These are phyloP conservation scores for Laterallus jamaicensis DNA, from an alignment of 2,113 vertebrate genomes.

Conservation along the genomic window DNA sequence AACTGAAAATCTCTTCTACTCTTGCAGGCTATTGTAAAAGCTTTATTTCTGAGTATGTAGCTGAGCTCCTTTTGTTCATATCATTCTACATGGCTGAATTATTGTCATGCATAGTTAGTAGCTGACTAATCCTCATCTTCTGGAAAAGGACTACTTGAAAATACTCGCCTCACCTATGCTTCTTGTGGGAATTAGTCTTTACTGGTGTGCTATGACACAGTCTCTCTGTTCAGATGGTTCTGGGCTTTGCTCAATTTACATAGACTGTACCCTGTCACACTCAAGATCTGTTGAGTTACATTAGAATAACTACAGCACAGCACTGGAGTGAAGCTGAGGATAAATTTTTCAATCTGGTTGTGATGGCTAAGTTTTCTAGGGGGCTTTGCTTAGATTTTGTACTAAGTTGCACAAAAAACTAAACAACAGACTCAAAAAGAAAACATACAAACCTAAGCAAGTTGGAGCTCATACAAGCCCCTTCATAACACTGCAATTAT, in stretches of 20 bases:
- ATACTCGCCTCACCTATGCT: neutral
- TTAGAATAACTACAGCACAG: neutral
- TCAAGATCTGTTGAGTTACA: neutral
- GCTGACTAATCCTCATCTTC: neutral
- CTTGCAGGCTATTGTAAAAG: neutral
- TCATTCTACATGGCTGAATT: neutral
- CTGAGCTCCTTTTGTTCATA: neutral
- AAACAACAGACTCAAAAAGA: neutral
- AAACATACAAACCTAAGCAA: neutral
- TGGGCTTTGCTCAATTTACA: neutral
- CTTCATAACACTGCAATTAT: neutral
- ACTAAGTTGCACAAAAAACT: neutral
- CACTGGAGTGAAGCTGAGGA: neutral
- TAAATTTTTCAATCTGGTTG: neutral
- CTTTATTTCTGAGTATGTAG: neutral
- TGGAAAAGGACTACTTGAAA: neutral
- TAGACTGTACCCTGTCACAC: neutral
- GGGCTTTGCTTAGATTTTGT: neutral
- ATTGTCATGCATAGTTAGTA: neutral
- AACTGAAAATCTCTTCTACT: neutral
- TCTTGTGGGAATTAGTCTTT: neutral
- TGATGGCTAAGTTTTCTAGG: neutral
- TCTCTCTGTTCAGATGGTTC: neutral
- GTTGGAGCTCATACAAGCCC: accelerated
- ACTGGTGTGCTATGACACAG: neutral